Evolutionary conservation across 2,888 invertebrate genomes (phyloP).

Genomic region (Drosophila lacicola): DNA sequence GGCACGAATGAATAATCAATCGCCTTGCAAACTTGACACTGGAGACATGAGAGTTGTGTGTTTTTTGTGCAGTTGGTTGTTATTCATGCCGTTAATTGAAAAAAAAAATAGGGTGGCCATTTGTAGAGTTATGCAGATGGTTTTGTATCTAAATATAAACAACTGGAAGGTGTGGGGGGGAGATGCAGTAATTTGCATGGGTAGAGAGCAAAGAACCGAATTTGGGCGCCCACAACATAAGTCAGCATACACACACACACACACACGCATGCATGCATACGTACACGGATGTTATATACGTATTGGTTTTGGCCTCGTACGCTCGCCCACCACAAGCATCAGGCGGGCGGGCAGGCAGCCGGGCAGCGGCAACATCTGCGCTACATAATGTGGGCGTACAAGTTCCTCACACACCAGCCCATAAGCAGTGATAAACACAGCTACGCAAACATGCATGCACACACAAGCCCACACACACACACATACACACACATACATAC

Average conservation of each 20-base stretch:
- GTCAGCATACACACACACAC: slow-evolving; percentile 11
- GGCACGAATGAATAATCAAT: slow-evolving; percentile 47
- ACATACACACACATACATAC: slow-evolving; percentile 14
- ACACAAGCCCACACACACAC: slow-evolving; percentile 15
- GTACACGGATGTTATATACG: slow-evolving; percentile 8
- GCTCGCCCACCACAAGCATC: slow-evolving; percentile 55
- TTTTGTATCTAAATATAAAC: slow-evolving; percentile 38
- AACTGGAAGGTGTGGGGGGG: slow-evolving; percentile 6
- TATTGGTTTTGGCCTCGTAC: slow-evolving; percentile 47
- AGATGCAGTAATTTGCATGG: slow-evolving; percentile 43
- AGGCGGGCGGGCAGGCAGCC: slow-evolving; percentile 4
- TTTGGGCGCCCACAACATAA: slow-evolving; percentile 45
- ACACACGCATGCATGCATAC: slow-evolving; percentile 11
- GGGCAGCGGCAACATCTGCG: slow-evolving; percentile 52
- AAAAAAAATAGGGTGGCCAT: slow-evolving; percentile 5
- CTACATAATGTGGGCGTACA: slow-evolving; percentile 65
- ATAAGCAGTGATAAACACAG: slow-evolving; percentile 50
- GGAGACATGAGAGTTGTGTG: slow-evolving; percentile 6
- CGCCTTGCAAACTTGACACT: slow-evolving; percentile 30
- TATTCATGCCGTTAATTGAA: slow-evolving; percentile 21
- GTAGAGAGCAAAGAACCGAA: slow-evolving; percentile 11
- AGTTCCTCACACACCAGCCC: slow-evolving; percentile 49
- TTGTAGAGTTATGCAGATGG: slow-evolving; percentile 28
- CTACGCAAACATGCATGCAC: slow-evolving; percentile 36
- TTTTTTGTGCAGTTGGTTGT: background rate